A percentile compares a stretch with the other conserved stretches of the same genome.
Evolutionary conservation across 2,888 invertebrate species (phyloP).

Genomic region (Dioctria rufipes): DNA sequence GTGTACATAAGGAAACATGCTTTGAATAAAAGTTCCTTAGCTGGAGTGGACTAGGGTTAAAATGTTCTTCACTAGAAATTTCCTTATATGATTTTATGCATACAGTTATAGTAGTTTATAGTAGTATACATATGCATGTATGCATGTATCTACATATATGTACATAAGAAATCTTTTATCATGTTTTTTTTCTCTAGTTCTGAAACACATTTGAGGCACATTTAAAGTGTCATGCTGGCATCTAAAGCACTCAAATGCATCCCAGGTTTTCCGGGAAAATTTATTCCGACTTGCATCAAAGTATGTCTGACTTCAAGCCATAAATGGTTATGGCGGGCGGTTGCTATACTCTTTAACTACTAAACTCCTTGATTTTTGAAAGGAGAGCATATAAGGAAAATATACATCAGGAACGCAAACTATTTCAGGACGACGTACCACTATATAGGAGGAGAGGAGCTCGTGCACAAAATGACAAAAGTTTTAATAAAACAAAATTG

Average conservation of each 20-base stretch:
- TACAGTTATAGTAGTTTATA: too few species aligned
- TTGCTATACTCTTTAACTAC: too few species aligned
- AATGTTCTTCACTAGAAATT: constrained; percentile 11
- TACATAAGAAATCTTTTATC: too few species aligned
- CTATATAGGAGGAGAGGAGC: neutral
- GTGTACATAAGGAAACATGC: constrained; percentile 1
- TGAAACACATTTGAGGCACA: constrained; percentile 9
- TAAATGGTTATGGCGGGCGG: neutral
- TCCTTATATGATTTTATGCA: neutral
- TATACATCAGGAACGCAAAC: constrained; percentile 30
- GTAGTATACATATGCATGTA: too few species aligned
- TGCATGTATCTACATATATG: too few species aligned
- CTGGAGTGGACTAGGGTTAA: constrained; percentile 5
- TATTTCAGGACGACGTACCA: neutral
- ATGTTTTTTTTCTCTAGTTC: too few species aligned
- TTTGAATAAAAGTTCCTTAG: constrained; percentile 2
- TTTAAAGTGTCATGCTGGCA: constrained; percentile 19
- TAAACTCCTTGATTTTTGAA: constrained; percentile 11
- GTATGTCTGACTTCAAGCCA: constrained; percentile 13
- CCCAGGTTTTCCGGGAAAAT: constrained; percentile 25
- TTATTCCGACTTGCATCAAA: constrained; percentile 30
- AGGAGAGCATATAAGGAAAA: constrained; percentile 11
- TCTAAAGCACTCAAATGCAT: constrained; percentile 8
- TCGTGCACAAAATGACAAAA: constrained; percentile 23
- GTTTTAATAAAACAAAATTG: constrained; percentile 26